Base-by-base conservation (phyloP, 2,888 invertebrate genomes). In the Cryptocephalus primarius region DNA sequence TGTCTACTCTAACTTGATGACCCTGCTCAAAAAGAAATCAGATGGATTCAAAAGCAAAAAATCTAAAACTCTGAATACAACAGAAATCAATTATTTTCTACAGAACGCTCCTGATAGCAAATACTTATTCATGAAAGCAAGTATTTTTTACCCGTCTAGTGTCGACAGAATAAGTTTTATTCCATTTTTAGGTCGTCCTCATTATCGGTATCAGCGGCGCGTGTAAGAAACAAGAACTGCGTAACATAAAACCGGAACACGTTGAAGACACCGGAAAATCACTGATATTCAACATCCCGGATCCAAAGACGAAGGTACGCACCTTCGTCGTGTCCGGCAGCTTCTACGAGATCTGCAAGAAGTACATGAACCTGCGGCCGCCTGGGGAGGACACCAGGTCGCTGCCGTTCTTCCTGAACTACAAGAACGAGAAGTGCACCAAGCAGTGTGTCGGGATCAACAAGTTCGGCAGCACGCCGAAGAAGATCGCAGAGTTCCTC, bases 401-500 rank as follows among this genome's bases (percentile, higher is more conserved):
- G 12, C 51, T 56, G 8, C n/a, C 11, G 12, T 52, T 56, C 41
- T 55, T 56, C 42, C 33, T 56, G 11, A 48, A 50, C 12, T 55
- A 48, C 39, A 48, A 49, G 46, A 48, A 49, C 1, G 52, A 52
- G 3, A 53, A 49, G 43, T 53, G 50, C 40, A 46, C 42, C 11
- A 6, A 9, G 8, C 52, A 53, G 38, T 43, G 40, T 31, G 46
- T 52, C 34, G 51, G 55, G 1, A 48, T 48, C 4, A 50, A 55
- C 40, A 55, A 51, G 45, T 44, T 55, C 39, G 47, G 49, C 31
- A 42, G 33, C 12, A 49, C 50, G 50, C 46, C 43, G 9, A 49
- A 48, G 33, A 32, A 50, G 34, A 50, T 55, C n/a, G 55, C 55
- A 8, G 38, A 31, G 6, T 53, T 42, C 46, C 40, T 55, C 36